Percentiles rank a stretch among this genome's conserved stretches.
Conservation (phyloP, 2,888 invertebrate species). For the Myathropa florea region DNA sequence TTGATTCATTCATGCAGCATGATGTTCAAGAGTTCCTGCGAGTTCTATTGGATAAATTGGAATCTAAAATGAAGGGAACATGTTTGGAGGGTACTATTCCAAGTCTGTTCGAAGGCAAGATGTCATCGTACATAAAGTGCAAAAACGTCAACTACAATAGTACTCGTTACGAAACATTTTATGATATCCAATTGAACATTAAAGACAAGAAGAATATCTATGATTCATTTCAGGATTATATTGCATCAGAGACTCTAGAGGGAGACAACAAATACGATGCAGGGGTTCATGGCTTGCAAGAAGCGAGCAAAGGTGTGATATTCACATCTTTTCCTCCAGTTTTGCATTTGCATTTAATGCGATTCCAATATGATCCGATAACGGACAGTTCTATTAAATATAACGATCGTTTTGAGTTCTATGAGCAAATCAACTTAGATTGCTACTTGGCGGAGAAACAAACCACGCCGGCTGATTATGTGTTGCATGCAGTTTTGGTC, state of each 20-base stretch:
- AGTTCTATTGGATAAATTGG: slow-evolving; percentile 96
- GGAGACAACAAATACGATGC: slow-evolving; percentile 99
- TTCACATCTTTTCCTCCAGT: slow-evolving; percentile 98
- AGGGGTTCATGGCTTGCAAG: slow-evolving; percentile 92
- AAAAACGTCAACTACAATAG: slow-evolving; percentile 98
- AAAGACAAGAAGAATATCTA: slow-evolving; percentile 98
- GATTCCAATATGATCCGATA: slow-evolving; percentile 98
- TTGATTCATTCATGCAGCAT: slow-evolving; percentile 99
- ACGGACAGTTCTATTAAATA: slow-evolving; percentile 99
- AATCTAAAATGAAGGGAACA: slow-evolving; percentile 99
- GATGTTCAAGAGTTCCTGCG: slow-evolving; percentile 95
- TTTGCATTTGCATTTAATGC: slow-evolving; percentile 97
- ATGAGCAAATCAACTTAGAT: slow-evolving; percentile 94
- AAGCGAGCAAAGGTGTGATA: slow-evolving; percentile 98
- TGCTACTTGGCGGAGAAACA: slow-evolving; percentile 85
- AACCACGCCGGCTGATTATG: slow-evolving; percentile 89
- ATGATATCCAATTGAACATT: slow-evolving; percentile 99
- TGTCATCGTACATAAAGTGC: slow-evolving; percentile 99
- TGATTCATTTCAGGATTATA: slow-evolving; percentile 98
- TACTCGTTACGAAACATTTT: slow-evolving; percentile 97
- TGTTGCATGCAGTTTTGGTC: slow-evolving; percentile 97
- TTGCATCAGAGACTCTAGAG: slow-evolving; percentile 95
- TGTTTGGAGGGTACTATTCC: slow-evolving; percentile 99
- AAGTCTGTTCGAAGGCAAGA: slow-evolving; percentile 98
- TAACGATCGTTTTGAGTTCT: slow-evolving; percentile 97